A percentile compares a stretch with the other conserved stretches of the same genome.
phyloP scores from a whole-genome alignment of 2,113 vertebrate genomes.

The Corapipo altera region DNA sequence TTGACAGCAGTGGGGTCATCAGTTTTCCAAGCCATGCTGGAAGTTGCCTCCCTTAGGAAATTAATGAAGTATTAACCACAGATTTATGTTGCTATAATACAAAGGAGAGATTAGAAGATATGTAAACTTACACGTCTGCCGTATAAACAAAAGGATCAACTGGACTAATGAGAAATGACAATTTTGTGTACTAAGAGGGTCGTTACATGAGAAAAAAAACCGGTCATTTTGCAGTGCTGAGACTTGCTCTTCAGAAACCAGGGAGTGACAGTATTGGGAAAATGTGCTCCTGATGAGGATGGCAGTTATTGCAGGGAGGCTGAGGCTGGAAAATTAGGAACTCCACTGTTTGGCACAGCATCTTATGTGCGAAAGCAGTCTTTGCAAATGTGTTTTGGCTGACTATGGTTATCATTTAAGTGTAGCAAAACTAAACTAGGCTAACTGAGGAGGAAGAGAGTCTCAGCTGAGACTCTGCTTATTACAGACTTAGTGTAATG shows the following conservation, averaged over 20 bases:
- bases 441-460: background rate
- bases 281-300: background rate
- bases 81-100: constrained; percentile 26
- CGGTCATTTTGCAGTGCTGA: background rate
- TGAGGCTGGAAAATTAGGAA: background rate
- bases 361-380: background rate
- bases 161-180: constrained; percentile 7
- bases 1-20: background rate
- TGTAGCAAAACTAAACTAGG: background rate
- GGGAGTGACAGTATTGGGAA: background rate
- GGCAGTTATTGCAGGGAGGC: background rate
- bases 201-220: background rate
- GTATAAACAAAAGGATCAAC: constrained; percentile 30
- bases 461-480: background rate
- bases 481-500: background rate
- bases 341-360: background rate
- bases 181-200: background rate
- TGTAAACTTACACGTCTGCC: constrained; percentile 3
- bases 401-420: background rate
- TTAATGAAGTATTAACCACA: constrained; percentile 18
- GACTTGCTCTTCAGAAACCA: background rate
- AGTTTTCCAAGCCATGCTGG: constrained; percentile 24
- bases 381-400: background rate
- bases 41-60: constrained; percentile 31
- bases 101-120: constrained; percentile 37